These are phyloP conservation scores for Lepidostoma basale DNA, from an alignment of 1,140 invertebrate species.

Conservation along the genomic window DNA sequence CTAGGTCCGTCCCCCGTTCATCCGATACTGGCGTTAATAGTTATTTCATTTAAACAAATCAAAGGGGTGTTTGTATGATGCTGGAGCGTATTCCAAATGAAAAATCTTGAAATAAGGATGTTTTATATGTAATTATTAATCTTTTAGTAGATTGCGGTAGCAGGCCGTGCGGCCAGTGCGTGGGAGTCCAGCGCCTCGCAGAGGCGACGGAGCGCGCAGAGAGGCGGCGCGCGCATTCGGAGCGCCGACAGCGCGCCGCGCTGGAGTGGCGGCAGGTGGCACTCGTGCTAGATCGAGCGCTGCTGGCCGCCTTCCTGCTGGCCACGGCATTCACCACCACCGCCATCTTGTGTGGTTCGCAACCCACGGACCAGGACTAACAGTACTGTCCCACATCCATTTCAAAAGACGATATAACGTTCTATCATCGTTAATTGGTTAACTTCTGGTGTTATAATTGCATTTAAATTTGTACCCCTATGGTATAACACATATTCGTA, in stretches of 20 bases:
- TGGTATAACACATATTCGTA: too few relatives aligned
- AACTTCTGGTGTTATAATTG: too few relatives aligned
- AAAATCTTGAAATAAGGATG: neutral
- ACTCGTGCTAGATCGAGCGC: constrained; percentile 57
- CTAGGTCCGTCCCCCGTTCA: too few relatives aligned
- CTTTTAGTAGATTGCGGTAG: constrained; percentile 14
- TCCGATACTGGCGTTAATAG: too few relatives aligned
- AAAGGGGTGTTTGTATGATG: neutral
- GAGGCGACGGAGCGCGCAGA: constrained; percentile 56
- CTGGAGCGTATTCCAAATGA: too few relatives aligned
- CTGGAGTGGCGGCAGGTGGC: constrained; percentile 61
- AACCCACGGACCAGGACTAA: constrained; percentile 29
- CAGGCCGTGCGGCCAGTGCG: constrained; percentile 13
- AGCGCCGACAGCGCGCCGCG: constrained; percentile 55
- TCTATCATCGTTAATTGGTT: too few relatives aligned
- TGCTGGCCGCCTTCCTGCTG: constrained; percentile 57
- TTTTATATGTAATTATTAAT: neutral
- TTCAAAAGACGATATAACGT: too few relatives aligned
- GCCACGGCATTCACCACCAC: constrained; percentile 56
- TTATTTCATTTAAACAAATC: too few relatives aligned
- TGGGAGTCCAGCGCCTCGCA: constrained; percentile 49
- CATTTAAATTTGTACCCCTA: too few relatives aligned
- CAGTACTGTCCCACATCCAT: too few relatives aligned
- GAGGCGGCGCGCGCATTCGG: constrained; percentile 54
- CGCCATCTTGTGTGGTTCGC: constrained; percentile 51